Evolutionary conservation across 2,113 vertebrate genomes (phyloP).

Genomic region (Peromyscus leucopus): DNA sequence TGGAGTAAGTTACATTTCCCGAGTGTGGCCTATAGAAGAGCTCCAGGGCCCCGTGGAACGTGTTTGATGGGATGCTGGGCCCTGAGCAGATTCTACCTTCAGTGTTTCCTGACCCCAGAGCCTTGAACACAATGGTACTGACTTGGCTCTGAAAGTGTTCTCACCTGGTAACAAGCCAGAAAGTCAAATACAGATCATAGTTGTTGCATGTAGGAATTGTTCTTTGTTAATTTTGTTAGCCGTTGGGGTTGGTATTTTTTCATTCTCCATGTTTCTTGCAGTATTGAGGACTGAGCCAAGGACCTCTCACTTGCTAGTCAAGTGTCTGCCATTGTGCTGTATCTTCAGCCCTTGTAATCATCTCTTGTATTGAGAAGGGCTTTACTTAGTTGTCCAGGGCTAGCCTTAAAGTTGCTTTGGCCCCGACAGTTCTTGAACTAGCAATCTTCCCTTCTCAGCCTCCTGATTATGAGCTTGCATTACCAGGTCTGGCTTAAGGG

Average conservation of each 20-base stretch:
- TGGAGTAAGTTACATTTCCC: neutral
- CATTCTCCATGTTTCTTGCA: neutral
- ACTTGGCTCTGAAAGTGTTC: neutral
- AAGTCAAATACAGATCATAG: neutral
- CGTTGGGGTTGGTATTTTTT: neutral
- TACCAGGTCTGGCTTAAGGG: neutral
- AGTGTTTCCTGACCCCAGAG: neutral
- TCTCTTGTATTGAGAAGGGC: neutral
- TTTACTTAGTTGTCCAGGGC: neutral
- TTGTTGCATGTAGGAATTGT: neutral
- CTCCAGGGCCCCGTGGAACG: too few relatives aligned
- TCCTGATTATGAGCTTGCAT: neutral
- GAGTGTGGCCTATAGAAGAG: neutral
- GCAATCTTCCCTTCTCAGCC: neutral
- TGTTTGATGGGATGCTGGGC: neutral
- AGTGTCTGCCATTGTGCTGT: neutral
- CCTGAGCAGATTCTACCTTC: neutral
- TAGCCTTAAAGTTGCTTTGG: neutral
- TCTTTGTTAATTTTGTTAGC: slow-evolving; percentile 35
- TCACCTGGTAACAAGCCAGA: neutral
- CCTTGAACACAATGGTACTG: neutral
- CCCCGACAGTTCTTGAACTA: neutral
- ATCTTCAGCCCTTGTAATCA: neutral
- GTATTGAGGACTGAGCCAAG: neutral
- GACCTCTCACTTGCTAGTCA: neutral